Evolutionary conservation across 2,113 vertebrate species (phyloP).

Genomic region (Bambusicola thoracicus): DNA sequence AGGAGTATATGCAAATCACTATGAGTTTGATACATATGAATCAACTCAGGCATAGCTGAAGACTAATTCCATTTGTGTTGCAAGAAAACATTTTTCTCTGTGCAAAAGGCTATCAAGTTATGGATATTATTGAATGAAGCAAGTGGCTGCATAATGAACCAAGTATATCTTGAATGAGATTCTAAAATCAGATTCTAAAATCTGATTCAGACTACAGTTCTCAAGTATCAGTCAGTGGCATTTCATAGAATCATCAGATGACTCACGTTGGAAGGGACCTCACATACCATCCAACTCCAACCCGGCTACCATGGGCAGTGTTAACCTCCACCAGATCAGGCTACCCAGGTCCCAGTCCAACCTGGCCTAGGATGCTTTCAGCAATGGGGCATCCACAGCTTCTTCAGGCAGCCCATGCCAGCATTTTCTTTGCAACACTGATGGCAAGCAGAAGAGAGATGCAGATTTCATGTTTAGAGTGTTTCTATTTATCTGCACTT

Average conservation of each 20-base stretch:
- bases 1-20: slow-evolving; percentile 22
- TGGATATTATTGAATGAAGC: background rate
- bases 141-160: background rate
- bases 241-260: too few species aligned
- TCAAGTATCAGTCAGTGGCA: background rate
- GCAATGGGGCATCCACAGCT: too few species aligned
- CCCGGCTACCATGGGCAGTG: too few species aligned
- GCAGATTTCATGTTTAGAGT: background rate
- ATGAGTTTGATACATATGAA: background rate
- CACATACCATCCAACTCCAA: too few species aligned
- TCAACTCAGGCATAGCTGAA: background rate
- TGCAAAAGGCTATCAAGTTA: background rate
- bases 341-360: too few species aligned
- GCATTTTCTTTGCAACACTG: background rate
- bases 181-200: background rate
- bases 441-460: background rate
- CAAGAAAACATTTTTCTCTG: background rate
- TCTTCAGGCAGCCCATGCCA: too few species aligned
- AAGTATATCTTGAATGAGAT: background rate
- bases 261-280: too few species aligned
- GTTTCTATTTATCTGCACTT: background rate
- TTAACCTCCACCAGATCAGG: too few species aligned
- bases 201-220: background rate
- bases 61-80: background rate
- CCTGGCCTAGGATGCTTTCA: too few species aligned